These are phyloP conservation scores for Syrmaticus mikado DNA, from an alignment of 2,113 vertebrate species.

Conservation along the genomic window DNA sequence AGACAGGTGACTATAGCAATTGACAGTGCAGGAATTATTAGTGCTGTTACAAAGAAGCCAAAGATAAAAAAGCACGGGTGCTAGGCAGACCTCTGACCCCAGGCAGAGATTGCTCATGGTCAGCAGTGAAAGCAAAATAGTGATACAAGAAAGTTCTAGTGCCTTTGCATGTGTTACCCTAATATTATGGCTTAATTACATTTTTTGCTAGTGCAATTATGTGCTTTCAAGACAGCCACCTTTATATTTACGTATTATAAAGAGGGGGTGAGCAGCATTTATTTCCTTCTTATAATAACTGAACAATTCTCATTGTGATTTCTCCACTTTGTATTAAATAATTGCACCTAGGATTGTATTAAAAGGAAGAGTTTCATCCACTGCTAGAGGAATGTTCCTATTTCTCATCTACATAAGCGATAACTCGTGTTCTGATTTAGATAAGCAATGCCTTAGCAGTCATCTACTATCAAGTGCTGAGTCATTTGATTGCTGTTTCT, in stretches of 20 bases:
- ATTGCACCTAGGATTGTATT: not conserved
- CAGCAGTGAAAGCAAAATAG: not conserved
- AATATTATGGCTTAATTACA: not conserved
- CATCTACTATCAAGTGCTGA: slow-evolving; percentile 33
- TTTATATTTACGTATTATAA: slow-evolving; percentile 11
- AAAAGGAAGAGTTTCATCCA: not conserved
- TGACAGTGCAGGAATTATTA: slow-evolving; percentile 9
- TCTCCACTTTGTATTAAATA: slow-evolving; percentile 2
- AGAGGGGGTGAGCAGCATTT: slow-evolving; percentile 8
- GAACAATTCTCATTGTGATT: not conserved
- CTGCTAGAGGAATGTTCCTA: not conserved
- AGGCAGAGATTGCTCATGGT: not conserved
- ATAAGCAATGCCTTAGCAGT: slow-evolving; percentile 1
- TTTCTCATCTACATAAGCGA: not conserved
- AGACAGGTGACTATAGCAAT: not conserved
- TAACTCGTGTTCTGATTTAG: not conserved
- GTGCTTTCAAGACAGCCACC: not conserved
- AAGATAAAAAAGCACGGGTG: not conserved
- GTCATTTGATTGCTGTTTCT: slow-evolving; percentile 49
- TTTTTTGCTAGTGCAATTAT: slow-evolving; percentile 1
- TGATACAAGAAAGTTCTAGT: not conserved
- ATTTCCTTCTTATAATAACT: not conserved
- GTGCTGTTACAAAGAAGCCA: not conserved
- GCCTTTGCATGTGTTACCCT: not conserved
- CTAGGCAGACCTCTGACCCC: not conserved